These are phyloP conservation scores for Diadophis punctatus DNA, from an alignment of 2,113 vertebrate species.

Conservation along the genomic window DNA sequence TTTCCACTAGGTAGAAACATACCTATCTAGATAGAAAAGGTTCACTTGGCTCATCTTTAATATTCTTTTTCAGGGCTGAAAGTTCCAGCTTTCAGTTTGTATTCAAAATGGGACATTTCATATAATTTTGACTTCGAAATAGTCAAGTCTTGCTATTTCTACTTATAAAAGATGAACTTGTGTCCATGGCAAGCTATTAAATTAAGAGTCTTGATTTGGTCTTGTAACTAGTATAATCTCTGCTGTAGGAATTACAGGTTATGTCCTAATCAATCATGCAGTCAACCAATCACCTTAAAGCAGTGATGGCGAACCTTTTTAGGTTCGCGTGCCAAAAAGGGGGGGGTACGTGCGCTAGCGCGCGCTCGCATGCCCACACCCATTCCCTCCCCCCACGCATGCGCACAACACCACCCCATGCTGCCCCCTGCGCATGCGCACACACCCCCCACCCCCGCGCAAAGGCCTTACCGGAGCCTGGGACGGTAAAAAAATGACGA, in stretches of 20 bases:
- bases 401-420: too few relatives aligned
- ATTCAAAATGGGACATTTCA: not conserved
- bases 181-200: not conserved
- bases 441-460: too few relatives aligned
- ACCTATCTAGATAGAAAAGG: not conserved
- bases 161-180: not conserved
- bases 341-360: too few relatives aligned
- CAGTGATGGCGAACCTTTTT: too few relatives aligned
- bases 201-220: not conserved
- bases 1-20: not conserved
- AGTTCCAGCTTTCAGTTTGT: not conserved
- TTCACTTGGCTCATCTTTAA: not conserved
- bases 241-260: not conserved
- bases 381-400: too few relatives aligned
- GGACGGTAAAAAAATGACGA: too few relatives aligned
- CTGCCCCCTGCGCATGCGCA: too few relatives aligned
- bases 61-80: not conserved
- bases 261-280: not conserved
- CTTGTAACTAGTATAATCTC: not conserved
- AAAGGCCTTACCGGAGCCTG: too few relatives aligned
- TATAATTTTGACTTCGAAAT: not conserved
- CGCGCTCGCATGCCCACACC: too few relatives aligned
- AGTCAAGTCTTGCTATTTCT: not conserved
- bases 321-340: too few relatives aligned
- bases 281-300: not conserved